Conservation (phyloP, 2,797 vertebrate genomes). For the Allobates femoralis region DNA sequence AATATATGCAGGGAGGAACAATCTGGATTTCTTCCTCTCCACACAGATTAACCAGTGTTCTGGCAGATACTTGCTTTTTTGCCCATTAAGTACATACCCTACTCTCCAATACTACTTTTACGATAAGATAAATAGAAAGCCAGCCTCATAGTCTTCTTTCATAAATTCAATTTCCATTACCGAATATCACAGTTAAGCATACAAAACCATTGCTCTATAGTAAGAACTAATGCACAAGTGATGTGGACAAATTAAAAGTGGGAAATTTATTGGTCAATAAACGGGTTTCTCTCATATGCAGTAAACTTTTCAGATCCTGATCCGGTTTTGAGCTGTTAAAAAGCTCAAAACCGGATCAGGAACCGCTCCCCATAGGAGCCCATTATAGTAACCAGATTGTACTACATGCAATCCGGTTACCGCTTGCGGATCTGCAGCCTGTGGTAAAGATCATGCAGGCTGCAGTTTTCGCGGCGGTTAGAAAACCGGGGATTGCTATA, state of each 20-base stretch:
- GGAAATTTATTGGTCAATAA: too few species aligned
- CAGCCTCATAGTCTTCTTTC: neutral
- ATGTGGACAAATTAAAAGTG: neutral
- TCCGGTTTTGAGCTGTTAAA: too few species aligned
- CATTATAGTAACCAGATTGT: too few species aligned
- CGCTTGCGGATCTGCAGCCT: too few species aligned
- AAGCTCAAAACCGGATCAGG: too few species aligned
- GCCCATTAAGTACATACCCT: neutral
- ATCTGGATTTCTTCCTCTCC: neutral
- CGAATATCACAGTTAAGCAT: neutral
- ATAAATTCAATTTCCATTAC: neutral
- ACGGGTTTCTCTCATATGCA: too few species aligned
- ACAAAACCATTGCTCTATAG: neutral
- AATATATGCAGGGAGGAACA: neutral
- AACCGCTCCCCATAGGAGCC: too few species aligned
- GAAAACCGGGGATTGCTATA: too few species aligned
- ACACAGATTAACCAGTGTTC: neutral
- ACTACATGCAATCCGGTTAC: too few species aligned
- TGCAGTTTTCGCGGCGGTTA: too few species aligned
- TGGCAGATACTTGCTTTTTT: neutral
- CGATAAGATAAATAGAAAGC: neutral
- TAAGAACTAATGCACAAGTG: neutral
- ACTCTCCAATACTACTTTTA: neutral
- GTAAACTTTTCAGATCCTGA: too few species aligned
- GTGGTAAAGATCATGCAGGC: too few species aligned